Evolutionary conservation across 1,140 invertebrate genomes (phyloP).

Genomic region (Carposina sasakii): DNA sequence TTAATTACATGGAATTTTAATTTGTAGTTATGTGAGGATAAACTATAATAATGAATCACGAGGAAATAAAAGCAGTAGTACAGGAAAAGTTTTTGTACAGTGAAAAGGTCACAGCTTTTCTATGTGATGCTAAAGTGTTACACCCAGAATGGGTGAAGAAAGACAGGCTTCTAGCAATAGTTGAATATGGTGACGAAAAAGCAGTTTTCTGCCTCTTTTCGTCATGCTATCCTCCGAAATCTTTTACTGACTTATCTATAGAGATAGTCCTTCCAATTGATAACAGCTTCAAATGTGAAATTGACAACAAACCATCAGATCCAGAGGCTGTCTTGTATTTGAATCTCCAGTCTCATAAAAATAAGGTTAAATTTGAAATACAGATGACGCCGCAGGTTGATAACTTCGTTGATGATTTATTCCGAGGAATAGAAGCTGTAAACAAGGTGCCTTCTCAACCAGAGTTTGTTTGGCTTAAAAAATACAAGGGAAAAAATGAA

Average conservation of each 20-base stretch:
- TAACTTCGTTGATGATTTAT: slow-evolving; percentile 68
- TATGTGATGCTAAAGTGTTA: slow-evolving; percentile 62
- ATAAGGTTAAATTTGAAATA: slow-evolving; percentile 67
- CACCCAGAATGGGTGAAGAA: slow-evolving; percentile 61
- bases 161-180: slow-evolving; percentile 64
- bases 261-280: slow-evolving; percentile 84
- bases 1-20: no score
- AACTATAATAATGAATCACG: slow-evolving; percentile 57
- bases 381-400: slow-evolving; percentile 61
- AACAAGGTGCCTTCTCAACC: slow-evolving; percentile 54
- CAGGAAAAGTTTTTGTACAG: slow-evolving; percentile 77
- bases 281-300: slow-evolving; percentile 83
- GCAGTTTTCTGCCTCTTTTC: slow-evolving; percentile 67
- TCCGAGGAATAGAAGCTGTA: slow-evolving; percentile 59
- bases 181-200: slow-evolving; percentile 67
- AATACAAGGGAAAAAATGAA: slow-evolving; percentile 60
- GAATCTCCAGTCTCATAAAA: slow-evolving; percentile 62
- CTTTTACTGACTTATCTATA: slow-evolving; percentile 80
- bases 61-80: slow-evolving; percentile 65
- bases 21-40: slow-evolving; percentile 18
- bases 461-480: slow-evolving; percentile 64
- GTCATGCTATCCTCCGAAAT: slow-evolving; percentile 74
- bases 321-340: slow-evolving; percentile 65
- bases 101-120: slow-evolving; percentile 71
- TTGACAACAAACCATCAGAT: slow-evolving; percentile 71